phyloP scores from a whole-genome alignment of 2,888 invertebrate species.

The Eupsilia transversa region DNA sequence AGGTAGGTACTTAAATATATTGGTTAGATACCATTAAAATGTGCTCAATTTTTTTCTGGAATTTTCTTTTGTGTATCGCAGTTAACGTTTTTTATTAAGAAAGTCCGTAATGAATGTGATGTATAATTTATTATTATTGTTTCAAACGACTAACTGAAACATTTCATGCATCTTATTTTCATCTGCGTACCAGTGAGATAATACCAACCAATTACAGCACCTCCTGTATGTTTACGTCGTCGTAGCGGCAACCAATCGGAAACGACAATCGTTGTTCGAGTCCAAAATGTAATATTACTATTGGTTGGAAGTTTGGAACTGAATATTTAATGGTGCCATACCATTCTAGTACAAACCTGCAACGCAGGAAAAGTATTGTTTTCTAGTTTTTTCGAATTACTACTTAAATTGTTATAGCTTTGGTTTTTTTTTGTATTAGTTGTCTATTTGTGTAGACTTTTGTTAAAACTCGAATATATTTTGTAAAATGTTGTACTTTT shows the following conservation, averaged over 20 bases:
- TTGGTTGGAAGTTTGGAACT: constrained; percentile 34
- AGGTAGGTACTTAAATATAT: too few species aligned
- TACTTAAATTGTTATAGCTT: constrained; percentile 48
- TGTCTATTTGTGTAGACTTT: constrained; percentile 50
- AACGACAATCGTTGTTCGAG: neutral
- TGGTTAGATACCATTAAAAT: constrained; percentile 13
- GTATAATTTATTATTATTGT: neutral
- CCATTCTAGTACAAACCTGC: constrained; percentile 56
- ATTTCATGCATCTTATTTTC: neutral
- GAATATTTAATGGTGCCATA: constrained; percentile 60
- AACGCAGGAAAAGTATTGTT: constrained; percentile 56
- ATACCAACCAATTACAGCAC: constrained; percentile 10
- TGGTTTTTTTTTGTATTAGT: constrained; percentile 48
- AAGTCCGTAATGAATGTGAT: neutral
- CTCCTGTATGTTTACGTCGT: neutral
- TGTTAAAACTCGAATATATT: constrained; percentile 66
- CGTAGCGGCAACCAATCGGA: constrained; percentile 16
- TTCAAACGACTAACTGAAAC: neutral
- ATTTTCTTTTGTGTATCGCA: neutral
- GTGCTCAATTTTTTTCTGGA: constrained; percentile 30
- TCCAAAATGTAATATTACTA: constrained; percentile 30
- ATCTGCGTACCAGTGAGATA: neutral
- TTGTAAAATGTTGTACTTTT: constrained; percentile 62
- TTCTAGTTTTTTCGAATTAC: constrained; percentile 48
- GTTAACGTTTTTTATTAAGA: neutral